These are phyloP conservation scores for Saxicola maurus DNA, from an alignment of 2,797 vertebrate species.

Conservation along the genomic window DNA sequence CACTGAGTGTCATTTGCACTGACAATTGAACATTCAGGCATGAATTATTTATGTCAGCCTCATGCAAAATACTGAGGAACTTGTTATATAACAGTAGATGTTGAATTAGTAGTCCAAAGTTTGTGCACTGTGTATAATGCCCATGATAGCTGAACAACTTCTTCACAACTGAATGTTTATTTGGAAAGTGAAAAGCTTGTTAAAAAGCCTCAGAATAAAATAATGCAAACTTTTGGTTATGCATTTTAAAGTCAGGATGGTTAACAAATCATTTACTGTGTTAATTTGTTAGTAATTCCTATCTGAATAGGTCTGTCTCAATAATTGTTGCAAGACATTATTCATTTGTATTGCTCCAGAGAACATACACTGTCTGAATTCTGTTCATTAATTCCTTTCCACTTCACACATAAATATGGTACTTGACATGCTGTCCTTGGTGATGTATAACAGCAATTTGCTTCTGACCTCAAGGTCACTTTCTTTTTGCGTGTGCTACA, in stretches of 20 bases:
- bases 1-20: neutral
- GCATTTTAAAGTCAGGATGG: neutral
- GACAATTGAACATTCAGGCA: neutral
- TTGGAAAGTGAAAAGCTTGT: conserved; percentile 3
- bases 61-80: neutral
- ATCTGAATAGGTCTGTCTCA: conserved; percentile 9
- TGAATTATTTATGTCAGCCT: conserved; percentile 9
- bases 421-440: conserved; percentile 26
- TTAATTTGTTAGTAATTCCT: conserved; percentile 36
- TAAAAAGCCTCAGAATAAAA: neutral
- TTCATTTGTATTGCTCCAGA: conserved; percentile 11
- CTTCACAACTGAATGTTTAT: neutral
- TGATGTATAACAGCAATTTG: conserved; percentile 33
- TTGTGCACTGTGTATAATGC: neutral
- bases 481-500: neutral
- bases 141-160: neutral
- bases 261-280: conserved; percentile 40
- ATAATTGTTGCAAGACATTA: neutral
- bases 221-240: neutral
- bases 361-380: conserved; percentile 13
- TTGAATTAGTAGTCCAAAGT: neutral
- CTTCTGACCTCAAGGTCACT: conserved; percentile 2
- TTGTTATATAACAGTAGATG: neutral
- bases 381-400: conserved; percentile 29
- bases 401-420: conserved; percentile 33